phyloP scores from a whole-genome alignment of 2,888 invertebrate genomes.

The Chirona hameri region DNA sequence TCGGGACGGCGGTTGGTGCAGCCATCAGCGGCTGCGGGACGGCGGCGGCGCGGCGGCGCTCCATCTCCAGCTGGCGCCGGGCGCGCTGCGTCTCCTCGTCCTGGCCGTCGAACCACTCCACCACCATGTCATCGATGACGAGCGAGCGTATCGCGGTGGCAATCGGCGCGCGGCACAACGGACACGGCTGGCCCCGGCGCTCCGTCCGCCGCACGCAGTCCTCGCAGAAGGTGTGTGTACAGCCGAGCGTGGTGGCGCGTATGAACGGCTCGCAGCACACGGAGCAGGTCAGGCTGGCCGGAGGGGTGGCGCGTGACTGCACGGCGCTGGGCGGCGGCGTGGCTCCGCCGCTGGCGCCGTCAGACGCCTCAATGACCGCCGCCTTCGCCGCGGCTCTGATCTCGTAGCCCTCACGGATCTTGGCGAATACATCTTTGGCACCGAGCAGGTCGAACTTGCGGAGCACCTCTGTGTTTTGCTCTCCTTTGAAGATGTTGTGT shows the following conservation, averaged over 20 bases:
- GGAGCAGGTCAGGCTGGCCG: not conserved
- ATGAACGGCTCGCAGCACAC: conserved; percentile 1
- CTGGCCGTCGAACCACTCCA: not conserved
- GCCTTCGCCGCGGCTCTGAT: not conserved
- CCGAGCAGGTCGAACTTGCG: not conserved
- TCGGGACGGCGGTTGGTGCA: too few species aligned
- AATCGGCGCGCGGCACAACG: not conserved
- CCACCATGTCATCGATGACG: conserved; percentile 10
- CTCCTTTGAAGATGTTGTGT: not conserved
- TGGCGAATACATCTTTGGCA: not conserved
- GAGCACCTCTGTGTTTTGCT: not conserved
- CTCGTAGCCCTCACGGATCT: not conserved
- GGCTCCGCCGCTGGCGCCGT: not conserved
- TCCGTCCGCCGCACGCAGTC: not conserved
- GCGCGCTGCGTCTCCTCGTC: not conserved
- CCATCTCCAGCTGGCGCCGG: not conserved
- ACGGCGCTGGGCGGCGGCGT: not conserved
- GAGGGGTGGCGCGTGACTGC: not conserved
- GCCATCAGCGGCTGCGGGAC: too few species aligned
- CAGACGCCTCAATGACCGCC: not conserved
- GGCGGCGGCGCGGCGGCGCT: not conserved
- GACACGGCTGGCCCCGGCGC: not conserved
- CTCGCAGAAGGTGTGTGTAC: conserved; percentile 23
- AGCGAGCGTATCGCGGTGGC: not conserved
- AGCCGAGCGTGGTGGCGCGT: conserved; percentile 6